Evolutionary conservation across 2,113 vertebrate species (phyloP).

Genomic region (Odontesthes bonariensis): DNA sequence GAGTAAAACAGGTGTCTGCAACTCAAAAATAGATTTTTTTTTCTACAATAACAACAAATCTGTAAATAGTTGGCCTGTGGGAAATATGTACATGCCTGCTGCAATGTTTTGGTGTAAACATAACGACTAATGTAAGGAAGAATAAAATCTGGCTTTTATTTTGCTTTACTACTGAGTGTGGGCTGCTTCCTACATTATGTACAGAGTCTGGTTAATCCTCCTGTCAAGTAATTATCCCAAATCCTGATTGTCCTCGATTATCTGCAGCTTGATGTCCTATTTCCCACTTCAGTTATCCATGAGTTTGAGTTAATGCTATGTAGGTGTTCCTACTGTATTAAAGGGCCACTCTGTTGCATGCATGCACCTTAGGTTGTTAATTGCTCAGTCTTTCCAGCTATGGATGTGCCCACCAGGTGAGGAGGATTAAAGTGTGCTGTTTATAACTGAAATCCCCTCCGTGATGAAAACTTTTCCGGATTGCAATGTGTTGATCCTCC

Average conservation of each 20-base stretch:
- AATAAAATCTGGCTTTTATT: slow-evolving; percentile 48
- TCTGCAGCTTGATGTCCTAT: slow-evolving; percentile 33
- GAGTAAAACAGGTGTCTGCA: slow-evolving; percentile 39
- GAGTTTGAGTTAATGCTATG: background rate
- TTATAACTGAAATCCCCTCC: slow-evolving; percentile 3
- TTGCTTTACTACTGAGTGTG: slow-evolving; percentile 16
- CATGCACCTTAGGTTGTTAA: slow-evolving; percentile 1
- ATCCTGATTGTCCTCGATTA: slow-evolving; percentile 37
- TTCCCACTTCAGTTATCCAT: slow-evolving; percentile 5
- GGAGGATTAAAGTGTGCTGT: slow-evolving; percentile 63
- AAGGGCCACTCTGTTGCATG: slow-evolving; percentile 44
- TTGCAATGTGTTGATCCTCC: too few species aligned
- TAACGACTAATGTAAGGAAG: slow-evolving; percentile 47
- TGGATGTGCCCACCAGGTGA: slow-evolving; percentile 45
- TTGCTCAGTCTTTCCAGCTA: slow-evolving; percentile 9
- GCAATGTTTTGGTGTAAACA: slow-evolving; percentile 60
- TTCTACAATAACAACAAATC: slow-evolving; percentile 37
- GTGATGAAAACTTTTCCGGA: too few species aligned
- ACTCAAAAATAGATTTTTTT: slow-evolving; percentile 58
- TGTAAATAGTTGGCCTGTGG: slow-evolving; percentile 35
- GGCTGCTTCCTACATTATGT: slow-evolving; percentile 40
- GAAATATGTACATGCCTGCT: slow-evolving; percentile 57
- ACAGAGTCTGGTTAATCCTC: slow-evolving; percentile 56
- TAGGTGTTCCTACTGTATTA: slow-evolving; percentile 29
- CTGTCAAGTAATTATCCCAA: slow-evolving; percentile 51